Percentiles rank a stretch among this genome's conserved stretches.
phyloP scores from a whole-genome alignment of 2,797 vertebrate species.

The Jordanella pulchra region DNA sequence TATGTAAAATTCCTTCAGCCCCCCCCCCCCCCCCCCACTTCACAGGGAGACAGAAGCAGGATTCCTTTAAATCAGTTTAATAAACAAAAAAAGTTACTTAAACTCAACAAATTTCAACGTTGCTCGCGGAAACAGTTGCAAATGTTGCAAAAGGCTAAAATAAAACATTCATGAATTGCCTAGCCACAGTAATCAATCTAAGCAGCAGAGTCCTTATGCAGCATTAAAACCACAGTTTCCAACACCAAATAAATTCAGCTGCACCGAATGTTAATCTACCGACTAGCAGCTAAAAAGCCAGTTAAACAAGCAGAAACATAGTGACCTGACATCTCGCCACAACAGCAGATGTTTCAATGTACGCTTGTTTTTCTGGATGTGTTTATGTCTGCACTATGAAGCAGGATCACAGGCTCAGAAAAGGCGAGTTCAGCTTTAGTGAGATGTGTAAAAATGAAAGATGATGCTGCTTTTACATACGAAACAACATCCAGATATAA shows the following conservation, averaged over 20 bases:
- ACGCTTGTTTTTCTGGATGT: background rate
- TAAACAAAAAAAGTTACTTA: background rate
- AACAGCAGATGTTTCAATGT: slow-evolving; percentile 16
- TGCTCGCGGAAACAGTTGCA: background rate
- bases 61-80: slow-evolving; percentile 38
- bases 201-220: slow-evolving; percentile 61
- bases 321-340: slow-evolving; percentile 13
- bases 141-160: slow-evolving; percentile 7
- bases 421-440: background rate
- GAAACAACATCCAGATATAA: background rate
- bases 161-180: slow-evolving; percentile 32
- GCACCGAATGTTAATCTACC: slow-evolving; percentile 38
- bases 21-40: slow-evolving; percentile 34
- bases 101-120: background rate
- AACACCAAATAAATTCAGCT: slow-evolving; percentile 23
- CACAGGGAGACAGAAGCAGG: slow-evolving; percentile 53
- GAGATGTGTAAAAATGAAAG: background rate
- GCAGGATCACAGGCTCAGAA: background rate
- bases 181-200: slow-evolving; percentile 63
- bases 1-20: too few species aligned
- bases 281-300: slow-evolving; percentile 48
- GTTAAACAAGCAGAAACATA: slow-evolving; percentile 32
- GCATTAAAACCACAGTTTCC: slow-evolving; percentile 51
- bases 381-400: background rate
- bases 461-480: background rate